Conservation (phyloP, 1,140 invertebrate genomes). For the Anadara kagoshimensis region DNA sequence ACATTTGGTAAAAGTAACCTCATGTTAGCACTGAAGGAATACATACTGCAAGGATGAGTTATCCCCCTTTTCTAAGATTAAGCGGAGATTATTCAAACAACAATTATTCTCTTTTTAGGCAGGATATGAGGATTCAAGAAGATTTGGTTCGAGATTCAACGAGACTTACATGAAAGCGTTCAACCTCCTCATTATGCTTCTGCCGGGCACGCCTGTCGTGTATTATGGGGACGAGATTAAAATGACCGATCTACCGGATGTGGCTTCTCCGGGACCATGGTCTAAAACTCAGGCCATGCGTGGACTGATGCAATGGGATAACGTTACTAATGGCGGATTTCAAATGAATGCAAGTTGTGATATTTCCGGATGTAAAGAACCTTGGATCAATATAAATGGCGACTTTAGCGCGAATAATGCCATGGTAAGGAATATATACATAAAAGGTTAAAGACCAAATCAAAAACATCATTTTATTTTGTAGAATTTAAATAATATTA, state of each 20-base stretch:
- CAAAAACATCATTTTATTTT: too few relatives aligned
- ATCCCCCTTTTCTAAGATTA: too few relatives aligned
- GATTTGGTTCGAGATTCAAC: conserved; percentile 48
- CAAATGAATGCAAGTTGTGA: conserved; percentile 71
- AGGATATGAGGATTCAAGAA: conserved; percentile 42
- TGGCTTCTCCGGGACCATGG: conserved; percentile 9
- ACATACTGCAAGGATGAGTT: too few relatives aligned
- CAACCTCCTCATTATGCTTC: conserved; percentile 49
- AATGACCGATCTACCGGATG: conserved; percentile 31
- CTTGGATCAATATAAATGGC: conserved; percentile 81
- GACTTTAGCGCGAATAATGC: conserved; percentile 74
- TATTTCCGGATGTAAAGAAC: conserved; percentile 73
- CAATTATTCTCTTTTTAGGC: conserved; percentile 31
- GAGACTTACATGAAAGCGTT: conserved; percentile 40
- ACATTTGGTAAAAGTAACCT: too few relatives aligned
- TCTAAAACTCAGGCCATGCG: conserved; percentile 68
- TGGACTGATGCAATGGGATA: conserved; percentile 86
- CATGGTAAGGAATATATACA: too few relatives aligned
- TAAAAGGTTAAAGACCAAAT: too few relatives aligned
- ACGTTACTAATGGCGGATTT: conserved; percentile 39
- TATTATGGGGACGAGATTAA: conserved; percentile 66
- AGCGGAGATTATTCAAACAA: too few relatives aligned
- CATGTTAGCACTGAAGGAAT: too few relatives aligned
- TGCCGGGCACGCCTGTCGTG: conserved; percentile 57
- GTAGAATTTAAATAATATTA: too few relatives aligned